A percentile compares a stretch with the other conserved stretches of the same genome.
These are phyloP conservation scores for Dendrolimus houi DNA, from an alignment of 2,888 invertebrate species.

Conservation along the genomic window DNA sequence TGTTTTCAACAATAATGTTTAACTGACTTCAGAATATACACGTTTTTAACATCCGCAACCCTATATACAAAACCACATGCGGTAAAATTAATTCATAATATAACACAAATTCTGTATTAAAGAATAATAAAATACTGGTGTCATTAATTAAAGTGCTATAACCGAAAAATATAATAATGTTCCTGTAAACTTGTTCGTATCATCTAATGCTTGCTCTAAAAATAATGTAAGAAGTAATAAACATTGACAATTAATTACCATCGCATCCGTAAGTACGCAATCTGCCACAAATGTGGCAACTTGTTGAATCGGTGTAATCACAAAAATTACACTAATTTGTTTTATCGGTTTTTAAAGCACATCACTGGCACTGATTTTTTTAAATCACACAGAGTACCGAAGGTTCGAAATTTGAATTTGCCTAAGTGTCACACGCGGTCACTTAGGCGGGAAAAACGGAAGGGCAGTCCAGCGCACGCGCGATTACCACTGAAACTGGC, in stretches of 20 bases:
- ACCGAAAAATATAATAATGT: no score
- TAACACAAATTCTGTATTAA: no score
- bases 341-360: slow-evolving; percentile 2
- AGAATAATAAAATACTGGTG: no score
- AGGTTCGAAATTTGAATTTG: slow-evolving; percentile 30
- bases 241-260: not conserved
- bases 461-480: slow-evolving; percentile 58
- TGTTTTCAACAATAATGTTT: no score
- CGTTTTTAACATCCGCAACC: no score
- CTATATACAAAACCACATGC: no score
- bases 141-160: no score
- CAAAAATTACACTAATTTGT: slow-evolving; percentile 16
- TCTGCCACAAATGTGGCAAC: not conserved
- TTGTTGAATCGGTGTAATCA: slow-evolving; percentile 17
- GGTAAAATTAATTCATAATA: no score
- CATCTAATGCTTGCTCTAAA: not conserved
- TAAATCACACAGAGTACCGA: slow-evolving; percentile 17
- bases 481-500: slow-evolving; percentile 54
- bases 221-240: not conserved
- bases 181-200: no score
- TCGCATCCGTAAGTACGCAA: not conserved
- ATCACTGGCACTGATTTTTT: slow-evolving; percentile 10
- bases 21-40: no score
- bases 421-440: slow-evolving; percentile 50
- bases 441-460: slow-evolving; percentile 41